These are phyloP conservation scores for Mormoops blainvillei DNA, from an alignment of 2,113 vertebrate species.

Conservation along the genomic window DNA sequence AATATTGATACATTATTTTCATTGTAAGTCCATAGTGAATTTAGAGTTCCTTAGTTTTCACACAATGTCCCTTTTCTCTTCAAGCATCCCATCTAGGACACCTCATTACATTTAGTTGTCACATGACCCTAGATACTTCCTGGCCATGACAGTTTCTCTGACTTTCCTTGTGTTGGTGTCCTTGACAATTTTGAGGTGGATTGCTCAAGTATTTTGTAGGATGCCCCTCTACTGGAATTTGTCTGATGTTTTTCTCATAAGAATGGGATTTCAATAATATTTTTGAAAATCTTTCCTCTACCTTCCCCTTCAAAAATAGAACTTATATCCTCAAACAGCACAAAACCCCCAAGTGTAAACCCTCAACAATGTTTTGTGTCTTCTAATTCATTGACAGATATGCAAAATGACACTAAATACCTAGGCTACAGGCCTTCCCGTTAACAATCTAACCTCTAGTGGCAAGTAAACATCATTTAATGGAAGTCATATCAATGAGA, in stretches of 20 bases:
- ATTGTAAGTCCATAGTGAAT: neutral
- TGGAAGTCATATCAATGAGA: neutral
- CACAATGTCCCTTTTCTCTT: neutral
- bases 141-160: neutral
- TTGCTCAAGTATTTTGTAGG: neutral
- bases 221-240: neutral
- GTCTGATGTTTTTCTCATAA: neutral
- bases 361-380: neutral
- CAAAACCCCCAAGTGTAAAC: neutral
- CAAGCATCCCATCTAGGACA: neutral
- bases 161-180: neutral
- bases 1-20: neutral
- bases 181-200: neutral
- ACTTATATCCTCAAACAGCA: neutral
- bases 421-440: neutral
- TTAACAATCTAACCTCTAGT: neutral
- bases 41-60: neutral
- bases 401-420: neutral
- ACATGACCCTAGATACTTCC: neutral
- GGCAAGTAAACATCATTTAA: neutral
- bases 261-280: neutral
- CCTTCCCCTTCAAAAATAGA: neutral
- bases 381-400: conserved; percentile 8
- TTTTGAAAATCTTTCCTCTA: neutral
- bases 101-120: neutral